Conservation (phyloP, 2,888 invertebrate genomes). For the Catocala sponsa region DNA sequence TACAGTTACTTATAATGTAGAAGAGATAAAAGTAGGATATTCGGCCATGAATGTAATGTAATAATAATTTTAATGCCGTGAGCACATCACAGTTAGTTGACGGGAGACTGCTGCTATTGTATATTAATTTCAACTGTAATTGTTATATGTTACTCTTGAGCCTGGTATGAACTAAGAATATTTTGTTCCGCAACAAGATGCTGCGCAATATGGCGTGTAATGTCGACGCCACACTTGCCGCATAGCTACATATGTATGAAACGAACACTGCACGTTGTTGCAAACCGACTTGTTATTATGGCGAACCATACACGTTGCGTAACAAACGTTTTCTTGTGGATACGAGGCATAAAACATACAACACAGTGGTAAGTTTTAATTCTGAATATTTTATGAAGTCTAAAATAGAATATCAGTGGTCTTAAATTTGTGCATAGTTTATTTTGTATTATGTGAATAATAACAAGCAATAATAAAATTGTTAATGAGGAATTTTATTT, state of each 20-base stretch:
- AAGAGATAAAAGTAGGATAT: slow-evolving; percentile 67
- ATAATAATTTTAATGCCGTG: slow-evolving; percentile 65
- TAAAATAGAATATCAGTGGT: slow-evolving; percentile 80
- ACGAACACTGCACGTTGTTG: neutral
- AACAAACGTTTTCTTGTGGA: slow-evolving; percentile 20
- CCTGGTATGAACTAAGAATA: slow-evolving; percentile 45
- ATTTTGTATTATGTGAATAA: slow-evolving; percentile 91
- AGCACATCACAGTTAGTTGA: slow-evolving; percentile 76
- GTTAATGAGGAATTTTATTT: slow-evolving; percentile 83
- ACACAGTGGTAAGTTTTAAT: slow-evolving; percentile 64
- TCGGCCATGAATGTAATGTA: slow-evolving; percentile 78
- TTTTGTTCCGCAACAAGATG: neutral
- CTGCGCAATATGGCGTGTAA: neutral
- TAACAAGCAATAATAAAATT: slow-evolving; percentile 90
- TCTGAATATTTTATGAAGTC: slow-evolving; percentile 76
- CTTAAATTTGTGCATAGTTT: slow-evolving; percentile 90
- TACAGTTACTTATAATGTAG: slow-evolving; percentile 79
- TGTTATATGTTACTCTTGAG: slow-evolving; percentile 40
- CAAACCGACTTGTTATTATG: neutral
- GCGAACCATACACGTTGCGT: neutral
- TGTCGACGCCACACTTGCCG: neutral
- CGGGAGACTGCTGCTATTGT: slow-evolving; percentile 72
- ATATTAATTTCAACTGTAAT: slow-evolving; percentile 71
- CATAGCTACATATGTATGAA: neutral
- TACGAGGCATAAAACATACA: slow-evolving; percentile 26